A percentile compares a stretch with the other conserved stretches of the same genome.
Evolutionary conservation across 1,140 invertebrate species (phyloP).

Genomic region (Reticulitermes speratus): DNA sequence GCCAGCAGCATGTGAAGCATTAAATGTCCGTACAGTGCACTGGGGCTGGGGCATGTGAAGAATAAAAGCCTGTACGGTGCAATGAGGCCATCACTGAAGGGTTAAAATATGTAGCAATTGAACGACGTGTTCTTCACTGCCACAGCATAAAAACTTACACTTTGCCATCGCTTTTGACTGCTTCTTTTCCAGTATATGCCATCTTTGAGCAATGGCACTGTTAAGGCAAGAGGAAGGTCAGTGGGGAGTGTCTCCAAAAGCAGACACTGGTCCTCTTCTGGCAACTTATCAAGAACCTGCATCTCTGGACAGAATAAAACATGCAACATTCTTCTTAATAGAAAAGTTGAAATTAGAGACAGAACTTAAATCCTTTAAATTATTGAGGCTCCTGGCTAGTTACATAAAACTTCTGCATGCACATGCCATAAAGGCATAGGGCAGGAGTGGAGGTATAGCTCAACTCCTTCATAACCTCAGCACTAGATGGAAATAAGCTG

Average conservation of each 20-base stretch:
- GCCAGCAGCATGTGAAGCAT: too few relatives aligned
- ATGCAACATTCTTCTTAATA: too few relatives aligned
- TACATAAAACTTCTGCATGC: neutral
- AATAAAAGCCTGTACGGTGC: too few relatives aligned
- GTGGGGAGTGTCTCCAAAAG: conserved; percentile 47
- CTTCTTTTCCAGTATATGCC: conserved; percentile 49
- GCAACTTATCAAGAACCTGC: conserved; percentile 45
- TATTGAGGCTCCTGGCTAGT: neutral
- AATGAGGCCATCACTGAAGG: too few relatives aligned
- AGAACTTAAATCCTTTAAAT: neutral
- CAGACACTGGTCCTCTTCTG: conserved; percentile 41
- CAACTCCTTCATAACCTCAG: too few relatives aligned
- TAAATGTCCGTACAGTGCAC: too few relatives aligned
- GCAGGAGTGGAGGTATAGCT: neutral
- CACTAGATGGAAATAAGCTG: too few relatives aligned
- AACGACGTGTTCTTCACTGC: too few relatives aligned
- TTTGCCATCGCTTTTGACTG: conserved; percentile 40
- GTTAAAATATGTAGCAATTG: too few relatives aligned
- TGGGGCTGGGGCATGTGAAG: too few relatives aligned
- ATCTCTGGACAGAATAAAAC: conserved; percentile 27
- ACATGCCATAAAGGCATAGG: neutral
- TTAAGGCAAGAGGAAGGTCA: conserved; percentile 45
- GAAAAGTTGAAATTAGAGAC: neutral
- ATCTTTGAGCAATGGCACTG: conserved; percentile 42
- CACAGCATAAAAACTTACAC: neutral